Evolutionary conservation across 1,140 invertebrate genomes (phyloP), one percentile per base, ranked within the genome.

Genomic region (Lamellibrachia luymesi): DNA sequence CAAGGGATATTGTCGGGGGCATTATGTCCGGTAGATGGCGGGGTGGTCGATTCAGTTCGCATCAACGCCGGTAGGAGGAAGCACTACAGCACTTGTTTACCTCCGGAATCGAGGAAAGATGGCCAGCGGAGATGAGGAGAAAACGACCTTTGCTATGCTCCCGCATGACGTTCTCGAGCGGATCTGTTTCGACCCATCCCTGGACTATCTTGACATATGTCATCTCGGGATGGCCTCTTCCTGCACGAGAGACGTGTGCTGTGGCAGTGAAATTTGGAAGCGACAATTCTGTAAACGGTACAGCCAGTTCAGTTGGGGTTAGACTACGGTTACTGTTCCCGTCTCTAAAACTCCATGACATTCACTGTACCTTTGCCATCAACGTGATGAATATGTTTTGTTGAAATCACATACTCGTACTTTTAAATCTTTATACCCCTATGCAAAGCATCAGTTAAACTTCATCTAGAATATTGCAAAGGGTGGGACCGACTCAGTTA

Each of bases 241-340:
- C 8, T 91, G 38, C 90, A 49, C 50, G 49, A 13, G 90, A 50
- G 90, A 91, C 90, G 92, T 93, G 50, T 94, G 93, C 56, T 93
- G 92, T 90, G 89, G 94, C 27, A 50, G 38, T 2, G 64, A 92
- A 93, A 92, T 92, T 90, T 89, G 64, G 90, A 27, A 93, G 64
- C 64, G 64, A 80, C 7, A 80, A 80, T 80, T 80, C 64, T 80
- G 64, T 22, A 80, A 80, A 80, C 64, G 64, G 64, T 80, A 80
- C 50, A 50, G 22, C 90, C 38, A 51, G 49, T 50, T 50, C 10
- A 51, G 27, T 91, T n/a, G 50, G 90, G 50, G 90, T 22, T n/a
- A 91, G 90, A 38, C 90, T n/a, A 91, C 6, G 2, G 27, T 51
- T 91, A 50, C 0, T 10, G 8, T 50, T 50, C 27, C 38, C 8